phyloP scores from a whole-genome alignment of 2,888 invertebrate genomes.

The Stenodema calcarata region DNA sequence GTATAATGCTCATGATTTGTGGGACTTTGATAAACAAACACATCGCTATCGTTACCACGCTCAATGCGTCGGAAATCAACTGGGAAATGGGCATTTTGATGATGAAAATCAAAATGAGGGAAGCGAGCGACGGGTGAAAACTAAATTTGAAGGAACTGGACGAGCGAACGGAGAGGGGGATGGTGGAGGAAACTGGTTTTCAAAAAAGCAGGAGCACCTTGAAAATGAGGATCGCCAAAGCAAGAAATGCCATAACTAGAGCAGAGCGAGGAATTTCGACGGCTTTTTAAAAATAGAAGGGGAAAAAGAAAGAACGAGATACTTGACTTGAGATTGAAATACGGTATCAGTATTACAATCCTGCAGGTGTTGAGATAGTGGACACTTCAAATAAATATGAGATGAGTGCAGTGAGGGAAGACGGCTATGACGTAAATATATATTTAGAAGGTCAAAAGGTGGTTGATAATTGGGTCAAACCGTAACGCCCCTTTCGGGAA shows the following conservation, averaged over 20 bases:
- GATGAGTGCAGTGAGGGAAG: not conserved
- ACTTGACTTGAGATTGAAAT: not conserved
- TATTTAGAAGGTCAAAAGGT: not conserved
- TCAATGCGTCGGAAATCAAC: conserved; percentile 67
- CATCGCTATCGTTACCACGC: conserved; percentile 77
- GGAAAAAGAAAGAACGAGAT: not conserved
- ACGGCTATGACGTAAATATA: not conserved
- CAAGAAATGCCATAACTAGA: conserved; percentile 38
- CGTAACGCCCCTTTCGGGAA: not conserved
- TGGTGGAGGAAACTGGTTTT: not conserved
- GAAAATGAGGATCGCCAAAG: conserved; percentile 41
- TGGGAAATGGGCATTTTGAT: conserved; percentile 57
- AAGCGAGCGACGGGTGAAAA: not conserved
- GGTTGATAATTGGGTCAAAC: not conserved
- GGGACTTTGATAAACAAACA: conserved; percentile 83
- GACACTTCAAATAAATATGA: not conserved
- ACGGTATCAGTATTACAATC: not conserved
- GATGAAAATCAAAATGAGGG: not conserved
- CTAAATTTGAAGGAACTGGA: not conserved
- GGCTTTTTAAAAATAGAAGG: not conserved
- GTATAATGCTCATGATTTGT: conserved; percentile 74
- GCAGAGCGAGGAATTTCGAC: not conserved
- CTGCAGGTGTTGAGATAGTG: not conserved
- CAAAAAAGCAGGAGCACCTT: conserved; percentile 44
- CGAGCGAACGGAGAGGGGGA: not conserved